phyloP scores from a whole-genome alignment of 2,888 invertebrate species.

The Prosopocoilus inquinatus region DNA sequence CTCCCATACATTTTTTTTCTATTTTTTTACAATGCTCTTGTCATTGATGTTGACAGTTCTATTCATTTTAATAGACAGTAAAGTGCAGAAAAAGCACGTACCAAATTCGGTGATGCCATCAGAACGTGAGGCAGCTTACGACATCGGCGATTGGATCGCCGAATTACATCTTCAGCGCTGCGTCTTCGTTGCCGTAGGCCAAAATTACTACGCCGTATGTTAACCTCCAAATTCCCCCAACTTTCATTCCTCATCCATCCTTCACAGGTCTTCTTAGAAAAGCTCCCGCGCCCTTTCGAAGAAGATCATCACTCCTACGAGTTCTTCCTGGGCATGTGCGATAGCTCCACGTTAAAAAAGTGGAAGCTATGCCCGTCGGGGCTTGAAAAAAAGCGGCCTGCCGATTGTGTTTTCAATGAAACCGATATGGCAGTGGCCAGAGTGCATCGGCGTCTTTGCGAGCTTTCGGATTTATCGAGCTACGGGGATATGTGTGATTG shows the following conservation, averaged over 20 bases:
- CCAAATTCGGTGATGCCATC: constrained; percentile 32
- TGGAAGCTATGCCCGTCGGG: constrained; percentile 49
- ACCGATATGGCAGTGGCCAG: constrained; percentile 39
- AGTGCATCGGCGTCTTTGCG: constrained; percentile 51
- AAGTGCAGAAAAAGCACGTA: constrained; percentile 30
- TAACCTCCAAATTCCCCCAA: constrained; percentile 4
- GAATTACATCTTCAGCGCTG: constrained; percentile 51
- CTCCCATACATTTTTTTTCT: too few species aligned
- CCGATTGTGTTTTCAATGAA: constrained; percentile 44
- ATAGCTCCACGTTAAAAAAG: constrained; percentile 42
- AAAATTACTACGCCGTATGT: constrained; percentile 50
- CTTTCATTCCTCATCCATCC: neutral
- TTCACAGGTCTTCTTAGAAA: constrained; percentile 44
- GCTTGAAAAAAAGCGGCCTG: constrained; percentile 36
- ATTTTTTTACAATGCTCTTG: constrained; percentile 15
- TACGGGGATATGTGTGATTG: constrained; percentile 40
- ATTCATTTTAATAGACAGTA: constrained; percentile 28
- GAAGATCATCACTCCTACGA: constrained; percentile 34
- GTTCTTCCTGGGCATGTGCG: constrained; percentile 51
- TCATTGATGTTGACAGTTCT: constrained; percentile 31
- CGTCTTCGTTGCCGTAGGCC: constrained; percentile 51
- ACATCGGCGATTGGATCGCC: constrained; percentile 45
- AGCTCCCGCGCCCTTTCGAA: constrained; percentile 26
- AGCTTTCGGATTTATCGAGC: constrained; percentile 42
- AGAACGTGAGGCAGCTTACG: constrained; percentile 39